Evolutionary conservation across 2,888 invertebrate species (phyloP).

Genomic region (Rotaria macrura): DNA sequence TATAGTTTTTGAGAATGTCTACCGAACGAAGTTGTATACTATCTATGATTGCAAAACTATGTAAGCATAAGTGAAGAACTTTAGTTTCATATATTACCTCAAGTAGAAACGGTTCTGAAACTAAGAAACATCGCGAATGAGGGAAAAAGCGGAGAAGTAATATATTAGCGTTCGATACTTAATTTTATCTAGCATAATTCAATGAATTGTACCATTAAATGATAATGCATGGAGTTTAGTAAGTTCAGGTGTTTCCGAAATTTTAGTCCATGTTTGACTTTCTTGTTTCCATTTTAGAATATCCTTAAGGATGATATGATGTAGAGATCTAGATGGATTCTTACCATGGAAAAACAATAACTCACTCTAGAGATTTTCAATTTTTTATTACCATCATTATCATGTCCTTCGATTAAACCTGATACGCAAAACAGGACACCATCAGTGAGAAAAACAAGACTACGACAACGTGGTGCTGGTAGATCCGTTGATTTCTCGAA

Average conservation of each 20-base stretch:
- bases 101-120: no score
- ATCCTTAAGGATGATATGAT: not conserved
- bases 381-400: not conserved
- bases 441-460: not conserved
- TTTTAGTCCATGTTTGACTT: not conserved
- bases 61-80: no score
- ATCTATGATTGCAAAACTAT: no score
- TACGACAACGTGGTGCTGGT: not conserved
- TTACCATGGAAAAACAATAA: not conserved
- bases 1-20: no score
- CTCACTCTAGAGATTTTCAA: not conserved
- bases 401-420: not conserved
- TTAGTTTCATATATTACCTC: no score
- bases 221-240: not conserved
- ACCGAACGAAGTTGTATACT: no score
- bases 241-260: not conserved
- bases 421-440: not conserved
- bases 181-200: not conserved
- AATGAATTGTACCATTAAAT: not conserved
- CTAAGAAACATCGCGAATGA: no score
- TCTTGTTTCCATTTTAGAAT: not conserved
- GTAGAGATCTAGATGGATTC: no score
- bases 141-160: no score
- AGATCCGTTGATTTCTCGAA: not conserved
- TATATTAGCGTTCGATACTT: no score